Evolutionary conservation across 2,888 invertebrate species (phyloP), one percentile per base, ranked within the genome.

Genomic region (Liodrosophila aerea): DNA sequence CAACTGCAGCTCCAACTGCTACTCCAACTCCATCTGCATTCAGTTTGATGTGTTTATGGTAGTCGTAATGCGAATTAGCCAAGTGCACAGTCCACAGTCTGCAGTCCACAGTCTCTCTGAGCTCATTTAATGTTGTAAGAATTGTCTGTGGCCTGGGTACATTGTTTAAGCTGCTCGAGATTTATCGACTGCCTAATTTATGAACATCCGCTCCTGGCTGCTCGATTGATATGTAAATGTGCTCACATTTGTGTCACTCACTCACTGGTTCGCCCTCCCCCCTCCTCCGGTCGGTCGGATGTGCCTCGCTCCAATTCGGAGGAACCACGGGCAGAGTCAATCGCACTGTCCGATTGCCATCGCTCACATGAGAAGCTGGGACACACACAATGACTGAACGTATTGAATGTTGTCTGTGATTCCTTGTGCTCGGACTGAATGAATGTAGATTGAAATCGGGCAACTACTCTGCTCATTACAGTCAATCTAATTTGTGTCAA

Each of bases 121-220:
- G 22, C 73, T 69, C 72, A 78, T 72, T 84, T 81, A 74, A 72
- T 71, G 75, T 73, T 83, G 86, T 80, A 80, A 73, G 74, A 58
- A 57, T n/a, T 44, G 12, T n/a, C 37, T 37, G 58, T 22, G 22
- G 22, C 22, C 22, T 22, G 22, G 22, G 22, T 22, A 22, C 40
- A 64, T 76, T 78, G 73, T 76, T 74, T 66, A 22, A 60, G 71
- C 64, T 47, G 58, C 65, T 53, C 50, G 47, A 72, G 83, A 78
- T 86, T 82, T 81, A 88, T 89, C 87, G 88, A 87, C 88, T 87
- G 86, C 81, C 77, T 88, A 89, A 89, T 89, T 89, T 89, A 88
- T 89, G 87, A 87, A 87, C 88, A 89, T 89, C 89, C 89, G 80
- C 76, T 50, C 60, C 64, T 44, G 30, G 12, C 62, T 63, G 57